These are phyloP conservation scores for Columba livia DNA, from an alignment of 2,113 vertebrate genomes.

Conservation along the genomic window DNA sequence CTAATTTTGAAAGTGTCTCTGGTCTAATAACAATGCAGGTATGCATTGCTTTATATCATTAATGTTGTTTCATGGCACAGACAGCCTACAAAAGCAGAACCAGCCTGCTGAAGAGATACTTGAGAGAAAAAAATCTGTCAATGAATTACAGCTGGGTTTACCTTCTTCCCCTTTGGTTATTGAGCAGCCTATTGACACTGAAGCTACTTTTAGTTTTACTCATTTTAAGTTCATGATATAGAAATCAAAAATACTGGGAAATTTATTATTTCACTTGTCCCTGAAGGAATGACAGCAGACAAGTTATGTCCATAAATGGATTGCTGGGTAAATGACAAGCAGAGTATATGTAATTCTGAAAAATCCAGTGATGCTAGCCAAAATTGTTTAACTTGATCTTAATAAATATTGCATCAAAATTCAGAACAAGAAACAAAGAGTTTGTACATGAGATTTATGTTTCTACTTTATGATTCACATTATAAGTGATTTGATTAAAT, in stretches of 20 bases:
- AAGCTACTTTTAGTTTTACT: background rate
- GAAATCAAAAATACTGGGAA: background rate
- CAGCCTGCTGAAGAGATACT: background rate
- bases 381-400: conserved; percentile 47
- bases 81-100: background rate
- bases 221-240: background rate
- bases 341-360: background rate
- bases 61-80: background rate
- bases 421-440: conserved; percentile 54
- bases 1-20: background rate
- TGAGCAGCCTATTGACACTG: background rate
- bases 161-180: background rate
- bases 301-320: background rate
- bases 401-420: conserved; percentile 65
- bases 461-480: conserved; percentile 50
- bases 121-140: background rate
- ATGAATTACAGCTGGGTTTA: background rate
- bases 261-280: background rate
- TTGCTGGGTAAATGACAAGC: background rate
- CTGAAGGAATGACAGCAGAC: background rate
- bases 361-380: conserved; percentile 25
- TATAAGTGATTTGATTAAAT: conserved; percentile 71
- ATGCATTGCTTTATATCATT: background rate
- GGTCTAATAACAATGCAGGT: background rate
- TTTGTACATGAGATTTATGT: conserved; percentile 71